A percentile compares a stretch with the other conserved stretches of the same genome.
phyloP scores from a whole-genome alignment of 2,797 vertebrate genomes.

The Micropoecilia bifurca region DNA sequence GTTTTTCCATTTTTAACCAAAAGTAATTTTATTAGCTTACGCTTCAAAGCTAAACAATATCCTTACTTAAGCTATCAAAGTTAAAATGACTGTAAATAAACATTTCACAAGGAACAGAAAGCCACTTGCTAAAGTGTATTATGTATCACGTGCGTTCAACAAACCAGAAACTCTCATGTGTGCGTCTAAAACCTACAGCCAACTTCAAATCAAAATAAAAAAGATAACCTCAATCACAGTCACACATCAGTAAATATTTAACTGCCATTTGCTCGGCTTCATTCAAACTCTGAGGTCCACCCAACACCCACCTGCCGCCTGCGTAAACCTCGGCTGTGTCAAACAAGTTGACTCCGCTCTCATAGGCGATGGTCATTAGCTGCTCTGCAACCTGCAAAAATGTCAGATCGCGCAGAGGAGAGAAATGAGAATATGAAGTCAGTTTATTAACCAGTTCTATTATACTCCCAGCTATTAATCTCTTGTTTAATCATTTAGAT shows the following conservation, averaged over 20 bases:
- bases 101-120: background rate
- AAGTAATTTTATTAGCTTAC: background rate
- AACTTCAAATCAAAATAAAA: background rate
- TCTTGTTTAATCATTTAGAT: background rate
- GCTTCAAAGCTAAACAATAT: background rate
- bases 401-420: conserved; percentile 4
- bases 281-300: background rate
- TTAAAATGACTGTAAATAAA: background rate
- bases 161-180: conserved; percentile 1
- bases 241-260: background rate
- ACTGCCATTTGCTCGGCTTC: background rate
- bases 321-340: conserved; percentile 93
- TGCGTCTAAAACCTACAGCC: background rate
- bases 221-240: background rate
- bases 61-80: background rate
- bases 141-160: background rate
- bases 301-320: conserved; percentile 77
- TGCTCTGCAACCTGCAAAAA: conserved; percentile 87
- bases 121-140: background rate
- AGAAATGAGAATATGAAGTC: background rate
- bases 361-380: conserved; percentile 93
- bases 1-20: background rate
- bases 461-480: background rate
- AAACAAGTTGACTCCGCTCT: conserved; percentile 92
- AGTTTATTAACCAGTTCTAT: conserved; percentile 1